Evolutionary conservation across 2,888 invertebrate genomes (phyloP).

Genomic region (Biston stratarius): DNA sequence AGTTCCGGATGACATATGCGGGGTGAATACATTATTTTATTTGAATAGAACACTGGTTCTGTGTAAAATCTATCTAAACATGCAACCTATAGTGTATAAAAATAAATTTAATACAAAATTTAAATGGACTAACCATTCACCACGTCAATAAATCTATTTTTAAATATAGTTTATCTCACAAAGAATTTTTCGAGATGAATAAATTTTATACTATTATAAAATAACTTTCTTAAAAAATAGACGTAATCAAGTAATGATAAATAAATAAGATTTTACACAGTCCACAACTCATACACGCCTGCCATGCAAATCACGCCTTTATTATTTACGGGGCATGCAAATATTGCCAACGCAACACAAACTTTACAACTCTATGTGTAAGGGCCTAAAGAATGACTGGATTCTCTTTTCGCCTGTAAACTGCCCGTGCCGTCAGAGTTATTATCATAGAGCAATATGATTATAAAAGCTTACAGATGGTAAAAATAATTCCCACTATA

Average conservation of each 20-base stretch:
- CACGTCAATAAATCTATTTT: too few species aligned
- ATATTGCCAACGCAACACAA: constrained; percentile 12
- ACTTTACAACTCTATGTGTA: constrained; percentile 15
- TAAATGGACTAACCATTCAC: too few species aligned
- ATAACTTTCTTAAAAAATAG: too few species aligned
- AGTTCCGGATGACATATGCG: constrained; percentile 60
- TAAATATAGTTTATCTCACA: too few species aligned
- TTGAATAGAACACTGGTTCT: constrained; percentile 38
- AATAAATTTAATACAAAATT: too few species aligned
- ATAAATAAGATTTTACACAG: constrained; percentile 63
- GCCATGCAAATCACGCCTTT: constrained; percentile 78
- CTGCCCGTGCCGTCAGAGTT: constrained; percentile 49
- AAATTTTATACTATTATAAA: too few species aligned
- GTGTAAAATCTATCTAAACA: background rate
- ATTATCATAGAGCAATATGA: constrained; percentile 50
- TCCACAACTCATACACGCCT: constrained; percentile 66
- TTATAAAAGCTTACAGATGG: background rate
- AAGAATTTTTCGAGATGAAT: too few species aligned
- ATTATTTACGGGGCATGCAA: constrained; percentile 47
- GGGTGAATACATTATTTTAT: constrained; percentile 79
- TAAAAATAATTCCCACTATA: background rate
- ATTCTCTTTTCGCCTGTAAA: constrained; percentile 35
- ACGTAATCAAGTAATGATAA: background rate
- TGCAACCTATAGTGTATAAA: background rate
- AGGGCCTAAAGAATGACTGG: constrained; percentile 37